Conservation (phyloP, 2,113 vertebrate species). For the Protobothrops mucrosquamatus region DNA sequence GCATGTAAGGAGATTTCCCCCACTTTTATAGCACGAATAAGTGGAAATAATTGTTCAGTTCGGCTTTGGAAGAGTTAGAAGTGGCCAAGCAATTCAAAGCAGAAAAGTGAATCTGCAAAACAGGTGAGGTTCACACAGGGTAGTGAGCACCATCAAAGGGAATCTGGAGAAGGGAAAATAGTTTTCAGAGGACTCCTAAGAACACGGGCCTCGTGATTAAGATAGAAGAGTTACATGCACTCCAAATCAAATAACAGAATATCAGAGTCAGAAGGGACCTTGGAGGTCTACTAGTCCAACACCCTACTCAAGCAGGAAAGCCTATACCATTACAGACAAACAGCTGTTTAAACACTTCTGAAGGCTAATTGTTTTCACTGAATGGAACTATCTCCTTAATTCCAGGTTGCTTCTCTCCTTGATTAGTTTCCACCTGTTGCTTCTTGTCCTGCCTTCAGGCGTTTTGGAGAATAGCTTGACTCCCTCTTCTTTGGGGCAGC, state of each 20-base stretch:
- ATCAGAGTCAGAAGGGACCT: too few species aligned
- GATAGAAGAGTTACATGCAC: background rate
- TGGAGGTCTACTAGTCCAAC: too few species aligned
- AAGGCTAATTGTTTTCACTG: background rate
- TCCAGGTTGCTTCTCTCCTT: background rate
- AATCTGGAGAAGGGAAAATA: background rate
- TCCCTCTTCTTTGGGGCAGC: too few species aligned
- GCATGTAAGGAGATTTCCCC: constrained; percentile 51
- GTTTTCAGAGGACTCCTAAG: background rate
- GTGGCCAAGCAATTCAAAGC: background rate
- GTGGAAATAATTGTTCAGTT: constrained; percentile 55
- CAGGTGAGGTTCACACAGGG: background rate
- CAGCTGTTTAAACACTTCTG: background rate
- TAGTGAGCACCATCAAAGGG: background rate
- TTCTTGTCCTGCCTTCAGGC: background rate
- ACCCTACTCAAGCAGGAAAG: too few species aligned
- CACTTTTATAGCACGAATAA: constrained; percentile 40
- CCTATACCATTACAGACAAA: too few species aligned
- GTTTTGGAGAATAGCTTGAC: too few species aligned
- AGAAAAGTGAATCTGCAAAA: constrained; percentile 3
- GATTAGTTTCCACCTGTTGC: too few species aligned
- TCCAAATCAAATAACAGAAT: background rate
- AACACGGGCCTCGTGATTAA: accelerated
- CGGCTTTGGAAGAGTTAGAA: background rate
- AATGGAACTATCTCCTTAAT: background rate